These are phyloP conservation scores for Blastobasis adustella DNA, from an alignment of 2,888 invertebrate genomes.

Conservation along the genomic window DNA sequence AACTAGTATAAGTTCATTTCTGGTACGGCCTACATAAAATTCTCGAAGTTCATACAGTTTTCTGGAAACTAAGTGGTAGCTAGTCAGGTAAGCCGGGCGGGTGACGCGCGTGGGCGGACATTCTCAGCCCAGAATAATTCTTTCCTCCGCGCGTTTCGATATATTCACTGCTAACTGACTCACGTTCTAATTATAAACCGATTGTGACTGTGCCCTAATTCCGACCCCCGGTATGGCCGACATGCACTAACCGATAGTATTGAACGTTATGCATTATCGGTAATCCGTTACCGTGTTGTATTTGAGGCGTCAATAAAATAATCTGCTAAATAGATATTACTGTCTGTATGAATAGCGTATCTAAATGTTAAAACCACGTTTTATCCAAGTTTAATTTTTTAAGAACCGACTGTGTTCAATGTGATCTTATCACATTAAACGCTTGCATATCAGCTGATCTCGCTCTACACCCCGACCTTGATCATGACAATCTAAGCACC, in stretches of 20 bases:
- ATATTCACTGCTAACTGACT: constrained; percentile 56
- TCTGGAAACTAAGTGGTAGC: neutral
- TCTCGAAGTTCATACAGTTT: neutral
- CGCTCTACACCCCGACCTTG: constrained; percentile 46
- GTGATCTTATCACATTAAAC: no score
- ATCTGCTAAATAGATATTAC: no score
- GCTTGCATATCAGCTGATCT: constrained; percentile 30
- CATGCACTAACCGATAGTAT: no score
- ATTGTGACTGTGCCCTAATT: constrained; percentile 56
- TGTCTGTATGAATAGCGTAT: no score
- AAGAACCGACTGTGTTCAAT: no score
- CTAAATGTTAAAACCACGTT: no score
- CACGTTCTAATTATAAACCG: constrained; percentile 58
- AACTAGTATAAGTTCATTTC: no score
- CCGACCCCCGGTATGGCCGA: constrained; percentile 17
- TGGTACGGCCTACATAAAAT: no score
- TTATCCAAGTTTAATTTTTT: no score
- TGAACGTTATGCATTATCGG: no score
- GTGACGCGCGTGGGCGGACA: constrained; percentile 44
- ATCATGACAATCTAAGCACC: constrained; percentile 34
- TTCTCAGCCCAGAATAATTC: constrained; percentile 59
- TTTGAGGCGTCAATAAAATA: no score
- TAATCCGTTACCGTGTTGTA: no score
- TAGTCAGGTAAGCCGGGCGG: neutral
- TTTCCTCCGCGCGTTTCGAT: constrained; percentile 49